Conservation (phyloP, 1,140 invertebrate species). For the Druon quercuslanigerum region DNA sequence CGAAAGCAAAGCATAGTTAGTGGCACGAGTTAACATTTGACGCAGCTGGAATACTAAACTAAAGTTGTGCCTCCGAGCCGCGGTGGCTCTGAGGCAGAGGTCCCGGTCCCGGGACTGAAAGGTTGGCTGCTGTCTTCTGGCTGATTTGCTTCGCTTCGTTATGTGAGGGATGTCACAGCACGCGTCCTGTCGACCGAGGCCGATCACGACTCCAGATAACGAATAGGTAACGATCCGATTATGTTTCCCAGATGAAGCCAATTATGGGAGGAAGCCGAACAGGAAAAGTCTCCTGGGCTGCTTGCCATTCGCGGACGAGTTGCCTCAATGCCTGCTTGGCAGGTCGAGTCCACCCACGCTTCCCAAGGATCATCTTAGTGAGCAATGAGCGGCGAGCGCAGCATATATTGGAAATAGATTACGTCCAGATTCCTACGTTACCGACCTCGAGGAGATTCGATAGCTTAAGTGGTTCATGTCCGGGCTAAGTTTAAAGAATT, state of each 20-base stretch:
- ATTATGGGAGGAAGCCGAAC: conserved; percentile 60
- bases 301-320: conserved; percentile 38
- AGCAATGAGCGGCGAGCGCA: no score
- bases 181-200: conserved; percentile 50
- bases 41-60: conserved; percentile 62
- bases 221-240: conserved; percentile 68
- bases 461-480: no score
- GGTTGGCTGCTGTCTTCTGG: conserved; percentile 26
- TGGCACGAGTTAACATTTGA: conserved; percentile 61
- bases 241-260: conserved; percentile 62
- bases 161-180: conserved; percentile 44
- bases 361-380: conserved; percentile 28
- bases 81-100: not conserved
- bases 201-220: conserved; percentile 61
- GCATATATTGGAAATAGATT: no score
- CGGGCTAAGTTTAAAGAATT: no score
- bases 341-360: conserved; percentile 50
- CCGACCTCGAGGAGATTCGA: no score
- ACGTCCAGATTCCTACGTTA: no score
- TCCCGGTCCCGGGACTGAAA: conserved; percentile 5
- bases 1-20: conserved; percentile 49
- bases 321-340: not conserved
- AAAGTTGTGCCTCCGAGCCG: conserved; percentile 48
- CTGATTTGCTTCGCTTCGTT: conserved; percentile 67
- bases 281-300: not conserved